phyloP scores from a whole-genome alignment of 2,888 invertebrate species.

The Phymatocera aterrima region DNA sequence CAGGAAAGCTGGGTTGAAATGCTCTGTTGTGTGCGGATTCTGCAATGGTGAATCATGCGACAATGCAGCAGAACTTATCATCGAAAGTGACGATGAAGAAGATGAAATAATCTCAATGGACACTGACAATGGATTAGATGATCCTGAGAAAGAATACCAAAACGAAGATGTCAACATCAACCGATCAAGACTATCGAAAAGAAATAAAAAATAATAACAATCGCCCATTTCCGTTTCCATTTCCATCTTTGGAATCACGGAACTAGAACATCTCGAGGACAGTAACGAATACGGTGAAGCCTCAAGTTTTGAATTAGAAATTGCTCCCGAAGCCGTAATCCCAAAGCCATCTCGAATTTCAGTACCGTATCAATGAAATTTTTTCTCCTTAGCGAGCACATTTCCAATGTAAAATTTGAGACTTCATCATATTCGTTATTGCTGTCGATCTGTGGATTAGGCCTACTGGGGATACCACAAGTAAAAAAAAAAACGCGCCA shows the following conservation, averaged over 20 bases:
- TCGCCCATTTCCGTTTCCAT: too few species aligned
- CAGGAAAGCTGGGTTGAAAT: conserved; percentile 18
- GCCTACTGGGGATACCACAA: conserved; percentile 23
- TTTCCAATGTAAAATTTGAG: neutral
- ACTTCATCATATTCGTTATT: neutral
- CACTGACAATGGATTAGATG: too few species aligned
- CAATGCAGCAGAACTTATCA: neutral
- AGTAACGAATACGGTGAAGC: neutral
- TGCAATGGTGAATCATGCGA: conserved; percentile 1
- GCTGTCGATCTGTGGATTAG: neutral
- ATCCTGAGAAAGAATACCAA: neutral
- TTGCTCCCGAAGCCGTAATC: too few species aligned
- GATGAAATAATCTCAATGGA: neutral
- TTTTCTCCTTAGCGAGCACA: too few species aligned
- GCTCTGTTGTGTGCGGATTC: neutral
- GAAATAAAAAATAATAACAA: neutral
- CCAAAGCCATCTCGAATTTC: too few species aligned
- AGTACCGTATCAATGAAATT: too few species aligned
- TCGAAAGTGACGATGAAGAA: neutral
- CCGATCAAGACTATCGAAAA: neutral
- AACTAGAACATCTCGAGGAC: too few species aligned
- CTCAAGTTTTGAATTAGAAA: too few species aligned
- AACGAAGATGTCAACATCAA: conserved; percentile 6
- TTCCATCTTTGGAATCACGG: too few species aligned
- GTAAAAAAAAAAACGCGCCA: conserved; percentile 23